Evolutionary conservation across 2,888 invertebrate species (phyloP).

Genomic region (Schizaphis graminum): DNA sequence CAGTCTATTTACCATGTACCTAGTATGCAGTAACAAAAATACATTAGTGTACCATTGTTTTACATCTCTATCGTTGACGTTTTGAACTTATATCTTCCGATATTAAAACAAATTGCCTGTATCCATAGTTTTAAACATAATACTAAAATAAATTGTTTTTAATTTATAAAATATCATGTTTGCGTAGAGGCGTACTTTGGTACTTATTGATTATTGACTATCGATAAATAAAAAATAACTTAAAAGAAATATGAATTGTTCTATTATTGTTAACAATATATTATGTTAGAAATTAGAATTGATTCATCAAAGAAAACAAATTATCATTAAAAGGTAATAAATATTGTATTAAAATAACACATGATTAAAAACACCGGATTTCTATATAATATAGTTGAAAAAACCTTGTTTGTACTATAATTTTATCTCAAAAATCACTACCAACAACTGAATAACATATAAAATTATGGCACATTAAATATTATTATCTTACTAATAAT

Average conservation of each 20-base stretch:
- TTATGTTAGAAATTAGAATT: background rate
- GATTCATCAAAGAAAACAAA: background rate
- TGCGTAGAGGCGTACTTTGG: background rate
- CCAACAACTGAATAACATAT: constrained; percentile 65
- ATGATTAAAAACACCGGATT: constrained; percentile 60
- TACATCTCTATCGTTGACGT: background rate
- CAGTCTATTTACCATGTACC: background rate
- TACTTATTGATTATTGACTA: background rate
- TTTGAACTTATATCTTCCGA: background rate
- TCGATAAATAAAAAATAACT: background rate
- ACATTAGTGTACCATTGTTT: background rate
- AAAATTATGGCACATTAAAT: constrained; percentile 65
- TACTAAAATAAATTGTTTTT: background rate
- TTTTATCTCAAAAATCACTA: constrained; percentile 65
- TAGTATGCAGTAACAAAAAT: background rate
- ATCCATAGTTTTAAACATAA: background rate
- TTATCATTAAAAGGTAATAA: constrained; percentile 28
- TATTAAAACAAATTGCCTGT: background rate
- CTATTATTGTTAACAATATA: background rate
- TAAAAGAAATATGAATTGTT: background rate
- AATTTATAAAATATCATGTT: background rate
- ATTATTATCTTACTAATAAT: constrained; percentile 64
- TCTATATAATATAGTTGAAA: constrained; percentile 65
- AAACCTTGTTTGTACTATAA: constrained; percentile 66
- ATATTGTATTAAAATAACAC: constrained; percentile 46